phyloP scores from a whole-genome alignment of 2,888 invertebrate genomes.

The Agonopterix subpropinquella region DNA sequence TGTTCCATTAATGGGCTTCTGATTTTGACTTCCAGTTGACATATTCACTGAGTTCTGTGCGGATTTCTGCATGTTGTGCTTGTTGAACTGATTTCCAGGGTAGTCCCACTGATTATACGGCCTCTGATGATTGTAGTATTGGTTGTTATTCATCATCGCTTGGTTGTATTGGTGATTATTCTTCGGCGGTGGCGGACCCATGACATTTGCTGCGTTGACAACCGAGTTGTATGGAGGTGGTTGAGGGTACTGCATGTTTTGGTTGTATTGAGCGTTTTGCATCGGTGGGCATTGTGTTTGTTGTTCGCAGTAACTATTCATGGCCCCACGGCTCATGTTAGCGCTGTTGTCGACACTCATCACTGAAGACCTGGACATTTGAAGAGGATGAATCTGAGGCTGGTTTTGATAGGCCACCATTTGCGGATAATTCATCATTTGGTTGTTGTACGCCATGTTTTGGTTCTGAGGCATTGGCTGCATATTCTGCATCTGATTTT shows the following conservation, averaged over 20 bases:
- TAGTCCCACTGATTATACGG: conserved; percentile 67
- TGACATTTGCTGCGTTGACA: conserved; percentile 58
- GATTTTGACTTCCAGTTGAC: conserved; percentile 61
- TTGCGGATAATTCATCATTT: conserved; percentile 48
- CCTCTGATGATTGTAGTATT: conserved; percentile 63
- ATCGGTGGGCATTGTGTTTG: conserved; percentile 39
- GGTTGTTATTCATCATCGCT: conserved; percentile 67
- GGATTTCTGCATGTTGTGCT: conserved; percentile 60
- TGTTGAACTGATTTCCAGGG: conserved; percentile 60
- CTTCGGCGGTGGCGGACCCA: conserved; percentile 68
- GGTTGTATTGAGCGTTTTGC: conserved; percentile 49
- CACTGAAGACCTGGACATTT: conserved; percentile 63
- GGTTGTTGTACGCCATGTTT: conserved; percentile 47
- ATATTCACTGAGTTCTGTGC: conserved; percentile 60
- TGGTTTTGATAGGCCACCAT: conserved; percentile 46
- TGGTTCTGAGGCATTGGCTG: conserved; percentile 45
- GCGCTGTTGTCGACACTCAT: conserved; percentile 69
- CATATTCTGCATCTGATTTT: conserved; percentile 37
- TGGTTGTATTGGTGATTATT: conserved; percentile 68
- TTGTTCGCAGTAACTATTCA: conserved; percentile 59
- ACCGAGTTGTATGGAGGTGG: conserved; percentile 60
- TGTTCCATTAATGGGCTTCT: conserved; percentile 36
- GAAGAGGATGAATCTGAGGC: conserved; percentile 55
- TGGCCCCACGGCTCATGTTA: conserved; percentile 53
- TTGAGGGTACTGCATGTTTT: conserved; percentile 57